These are phyloP conservation scores for Plecotus auritus DNA, from an alignment of 2,113 vertebrate species.

Conservation along the genomic window DNA sequence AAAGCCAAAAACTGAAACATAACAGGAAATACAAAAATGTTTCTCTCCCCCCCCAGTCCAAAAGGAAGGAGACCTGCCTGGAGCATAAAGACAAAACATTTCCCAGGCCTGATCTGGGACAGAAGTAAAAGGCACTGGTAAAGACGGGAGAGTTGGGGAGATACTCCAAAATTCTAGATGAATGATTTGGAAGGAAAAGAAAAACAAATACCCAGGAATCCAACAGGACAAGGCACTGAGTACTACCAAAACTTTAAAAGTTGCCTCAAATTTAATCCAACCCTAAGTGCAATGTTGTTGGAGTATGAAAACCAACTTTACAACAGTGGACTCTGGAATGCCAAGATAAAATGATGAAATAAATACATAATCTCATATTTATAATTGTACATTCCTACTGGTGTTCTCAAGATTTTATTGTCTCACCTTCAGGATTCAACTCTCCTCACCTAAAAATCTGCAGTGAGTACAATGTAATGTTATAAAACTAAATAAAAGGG, in stretches of 20 bases:
- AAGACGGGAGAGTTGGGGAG: background rate
- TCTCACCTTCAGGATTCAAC: slow-evolving; percentile 12
- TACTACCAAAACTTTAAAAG: background rate
- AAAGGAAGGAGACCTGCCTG: slow-evolving; percentile 1
- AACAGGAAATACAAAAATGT: slow-evolving; percentile 49
- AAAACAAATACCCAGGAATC: background rate
- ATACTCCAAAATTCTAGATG: background rate
- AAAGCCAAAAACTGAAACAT: slow-evolving; percentile 29
- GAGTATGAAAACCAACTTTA: slow-evolving; percentile 40
- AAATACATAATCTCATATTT: background rate
- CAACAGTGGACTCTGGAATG: background rate
- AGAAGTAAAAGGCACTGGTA: background rate
- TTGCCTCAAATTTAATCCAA: background rate
- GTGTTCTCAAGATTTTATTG: background rate
- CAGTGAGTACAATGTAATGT: slow-evolving; percentile 4
- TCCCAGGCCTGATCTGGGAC: background rate
- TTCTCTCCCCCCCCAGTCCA: background rate
- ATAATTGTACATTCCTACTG: background rate
- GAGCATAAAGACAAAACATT: background rate
- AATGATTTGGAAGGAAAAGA: background rate
- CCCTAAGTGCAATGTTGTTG: background rate
- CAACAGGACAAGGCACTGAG: background rate
- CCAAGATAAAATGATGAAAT: slow-evolving; percentile 28
- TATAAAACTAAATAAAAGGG: slow-evolving; percentile 40
- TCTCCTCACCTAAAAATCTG: background rate